phyloP scores from a whole-genome alignment of 2,888 invertebrate genomes.

The Apomyelois bistriatella region DNA sequence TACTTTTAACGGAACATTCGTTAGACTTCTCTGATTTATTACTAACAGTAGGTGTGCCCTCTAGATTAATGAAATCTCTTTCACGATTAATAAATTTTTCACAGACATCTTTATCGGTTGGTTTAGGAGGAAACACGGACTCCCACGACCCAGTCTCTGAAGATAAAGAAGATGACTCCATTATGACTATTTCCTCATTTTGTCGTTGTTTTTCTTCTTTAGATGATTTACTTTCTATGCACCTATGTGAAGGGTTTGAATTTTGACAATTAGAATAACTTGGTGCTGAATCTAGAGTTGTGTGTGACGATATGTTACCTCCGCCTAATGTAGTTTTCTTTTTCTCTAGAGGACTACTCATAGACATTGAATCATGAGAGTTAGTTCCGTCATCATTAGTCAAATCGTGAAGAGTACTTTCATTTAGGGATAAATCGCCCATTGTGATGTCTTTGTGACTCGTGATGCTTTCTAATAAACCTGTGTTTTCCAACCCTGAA shows the following conservation, averaged over 20 bases:
- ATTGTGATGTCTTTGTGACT: constrained; percentile 61
- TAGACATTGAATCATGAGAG: constrained; percentile 35
- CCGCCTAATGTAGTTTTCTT: constrained; percentile 23
- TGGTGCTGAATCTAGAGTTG: constrained; percentile 30
- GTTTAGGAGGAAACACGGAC: constrained; percentile 76
- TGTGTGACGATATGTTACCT: constrained; percentile 18
- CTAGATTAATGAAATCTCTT: constrained; percentile 37
- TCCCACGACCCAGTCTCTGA: constrained; percentile 84
- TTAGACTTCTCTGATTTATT: too few species aligned
- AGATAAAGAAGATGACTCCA: constrained; percentile 82
- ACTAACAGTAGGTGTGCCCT: not conserved
- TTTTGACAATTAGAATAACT: constrained; percentile 33
- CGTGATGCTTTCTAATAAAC: constrained; percentile 54
- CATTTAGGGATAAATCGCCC: constrained; percentile 62
- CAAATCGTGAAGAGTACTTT: constrained; percentile 63
- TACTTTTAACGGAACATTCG: not conserved
- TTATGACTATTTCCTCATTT: constrained; percentile 81
- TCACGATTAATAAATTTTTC: constrained; percentile 64
- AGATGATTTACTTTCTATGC: constrained; percentile 45
- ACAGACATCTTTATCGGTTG: constrained; percentile 60
- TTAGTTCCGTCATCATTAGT: constrained; percentile 49
- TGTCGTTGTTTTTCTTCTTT: constrained; percentile 82
- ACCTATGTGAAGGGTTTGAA: constrained; percentile 26
- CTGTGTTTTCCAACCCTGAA: constrained; percentile 70
- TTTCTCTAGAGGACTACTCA: constrained; percentile 36